Evolutionary conservation across 2,113 vertebrate genomes (phyloP).

Genomic region (Dissostichus mawsoni): DNA sequence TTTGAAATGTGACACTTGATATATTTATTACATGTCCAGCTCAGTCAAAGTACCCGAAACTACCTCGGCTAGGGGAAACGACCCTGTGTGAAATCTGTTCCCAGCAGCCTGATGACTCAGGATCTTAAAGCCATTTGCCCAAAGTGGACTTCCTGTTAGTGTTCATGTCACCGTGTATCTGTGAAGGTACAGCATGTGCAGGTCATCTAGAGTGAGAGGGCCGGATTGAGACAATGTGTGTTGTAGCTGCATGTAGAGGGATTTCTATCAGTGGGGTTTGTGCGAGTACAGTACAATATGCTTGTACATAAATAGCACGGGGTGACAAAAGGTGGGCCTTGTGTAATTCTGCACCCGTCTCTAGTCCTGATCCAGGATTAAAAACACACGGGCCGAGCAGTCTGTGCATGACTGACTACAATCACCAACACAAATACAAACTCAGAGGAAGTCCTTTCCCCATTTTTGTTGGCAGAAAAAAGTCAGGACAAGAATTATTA

Average conservation of each 20-base stretch:
- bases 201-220: not conserved
- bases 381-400: conserved; percentile 33
- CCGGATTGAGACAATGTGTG: not conserved
- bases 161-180: conserved; percentile 22
- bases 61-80: conserved; percentile 12
- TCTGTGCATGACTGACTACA: conserved; percentile 14
- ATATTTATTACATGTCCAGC: conserved; percentile 1
- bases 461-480: not conserved
- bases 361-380: conserved; percentile 71
- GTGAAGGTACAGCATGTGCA: conserved; percentile 1
- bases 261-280: not conserved
- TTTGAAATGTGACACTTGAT: conserved; percentile 13
- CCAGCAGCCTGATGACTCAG: conserved; percentile 58
- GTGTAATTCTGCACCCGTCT: conserved; percentile 69
- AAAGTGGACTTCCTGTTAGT: conserved; percentile 67
- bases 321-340: conserved; percentile 55
- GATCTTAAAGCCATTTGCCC: conserved; percentile 44
- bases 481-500: not conserved
- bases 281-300: conserved; percentile 14
- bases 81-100: conserved; percentile 29
- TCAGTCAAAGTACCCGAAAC: not conserved
- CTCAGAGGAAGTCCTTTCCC: conserved; percentile 12
- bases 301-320: conserved; percentile 56
- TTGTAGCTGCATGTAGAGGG: not conserved
- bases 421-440: conserved; percentile 20